Evolutionary conservation across 2,113 vertebrate species (phyloP), one percentile per base, ranked within the genome.

Genomic region (Recurvirostra avosetta): DNA sequence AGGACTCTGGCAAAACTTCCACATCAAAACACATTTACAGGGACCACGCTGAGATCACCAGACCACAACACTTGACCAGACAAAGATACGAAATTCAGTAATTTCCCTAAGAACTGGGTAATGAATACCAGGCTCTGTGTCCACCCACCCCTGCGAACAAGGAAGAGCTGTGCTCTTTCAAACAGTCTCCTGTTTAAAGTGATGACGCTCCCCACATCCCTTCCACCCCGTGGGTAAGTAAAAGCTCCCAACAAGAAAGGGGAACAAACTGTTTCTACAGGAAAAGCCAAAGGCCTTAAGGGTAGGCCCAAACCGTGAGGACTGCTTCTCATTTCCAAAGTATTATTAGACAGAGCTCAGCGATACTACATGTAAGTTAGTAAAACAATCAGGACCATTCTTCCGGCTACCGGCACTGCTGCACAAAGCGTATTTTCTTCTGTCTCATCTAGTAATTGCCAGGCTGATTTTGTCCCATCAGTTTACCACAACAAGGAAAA

Each of bases 401-500:
- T 55, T 68, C 74, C 62, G 76, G 89, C 81, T 82, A 29, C 53
- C 75, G 87, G 77, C 84, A 82, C 65, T 85, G 62, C 53, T 82
- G 36, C 77, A 61, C 47, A 81, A 45, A 45, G 58, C 38, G 25
- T 71, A 52, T 94, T 88, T 95, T 92, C 77, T 88, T 91, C 63
- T 2, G 1, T 75, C 87, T 95, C 72, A 65, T 68, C 85, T 90
- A 71, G 91, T 72, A 91, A 72, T 67, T 90, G 74, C 74, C 74
- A 91, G 74, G 90, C 49, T 93, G 91, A 91, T 91, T 95, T 96
- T 87, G 91, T 68, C 80, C 70, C 70, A 56, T 47, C 68, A 30
- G 43, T 78, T 96, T 79, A 84, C 58, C 73, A 96, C 74, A 97
- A 95, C 61, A 92, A 88, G 62, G 80, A 79, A 92, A 96, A 95